These are phyloP conservation scores for Pseudorasbora parva DNA, from an alignment of 2,113 vertebrate genomes.

Conservation along the genomic window DNA sequence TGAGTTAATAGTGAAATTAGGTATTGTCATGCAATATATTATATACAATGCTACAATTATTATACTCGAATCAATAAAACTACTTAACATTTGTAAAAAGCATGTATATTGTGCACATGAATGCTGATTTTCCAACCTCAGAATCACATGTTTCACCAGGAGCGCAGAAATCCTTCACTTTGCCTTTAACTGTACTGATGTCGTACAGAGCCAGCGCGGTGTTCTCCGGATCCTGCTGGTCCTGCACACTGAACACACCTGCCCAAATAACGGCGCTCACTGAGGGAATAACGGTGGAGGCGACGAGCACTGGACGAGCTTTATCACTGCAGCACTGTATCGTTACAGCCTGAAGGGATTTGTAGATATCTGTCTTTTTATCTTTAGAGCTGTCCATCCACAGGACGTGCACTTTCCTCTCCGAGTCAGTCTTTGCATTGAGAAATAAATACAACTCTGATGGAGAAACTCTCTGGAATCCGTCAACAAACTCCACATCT, in stretches of 20 bases:
- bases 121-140: neutral
- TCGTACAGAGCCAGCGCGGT: conserved; percentile 82
- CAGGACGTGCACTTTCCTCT: conserved; percentile 61
- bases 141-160: neutral
- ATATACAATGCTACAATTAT: no score
- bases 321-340: conserved; percentile 46
- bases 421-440: conserved; percentile 48
- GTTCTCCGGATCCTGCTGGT: conserved; percentile 50
- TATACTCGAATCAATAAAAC: conserved; percentile 29
- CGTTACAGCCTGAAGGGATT: conserved; percentile 53
- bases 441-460: conserved; percentile 66
- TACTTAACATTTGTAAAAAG: neutral
- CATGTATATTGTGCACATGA: neutral
- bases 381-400: conserved; percentile 38
- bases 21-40: neutral
- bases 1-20: neutral
- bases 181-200: conserved; percentile 40
- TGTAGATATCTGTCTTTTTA: neutral
- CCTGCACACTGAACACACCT: conserved; percentile 80
- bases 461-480: conserved; percentile 72
- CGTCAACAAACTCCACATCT: conserved; percentile 81
- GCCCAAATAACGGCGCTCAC: conserved; percentile 76
- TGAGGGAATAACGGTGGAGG: conserved; percentile 76
- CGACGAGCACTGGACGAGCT: conserved; percentile 69
- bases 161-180: neutral